phyloP scores from a whole-genome alignment of 92 coral and sea anemone species.

The Epizoanthus illoricatus region DNA sequence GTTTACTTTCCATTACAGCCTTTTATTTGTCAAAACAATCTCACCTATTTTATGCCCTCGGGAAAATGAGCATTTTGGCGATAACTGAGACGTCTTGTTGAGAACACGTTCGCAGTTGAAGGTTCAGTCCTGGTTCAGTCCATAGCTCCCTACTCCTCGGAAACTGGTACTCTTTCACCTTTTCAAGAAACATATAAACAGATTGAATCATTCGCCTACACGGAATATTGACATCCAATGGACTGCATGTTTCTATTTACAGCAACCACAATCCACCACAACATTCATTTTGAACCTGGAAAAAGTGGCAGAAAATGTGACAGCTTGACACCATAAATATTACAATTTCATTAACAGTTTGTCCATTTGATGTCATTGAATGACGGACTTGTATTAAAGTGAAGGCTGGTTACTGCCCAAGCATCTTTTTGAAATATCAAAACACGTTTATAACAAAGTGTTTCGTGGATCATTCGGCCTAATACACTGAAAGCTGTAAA shows the following conservation, averaged over 20 bases:
- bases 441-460: background rate
- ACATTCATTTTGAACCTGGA: background rate
- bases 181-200: background rate
- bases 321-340: background rate
- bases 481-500: constrained; percentile 4
- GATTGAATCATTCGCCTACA: background rate
- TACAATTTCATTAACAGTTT: constrained; percentile 22
- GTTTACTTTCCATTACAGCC: constrained; percentile 33
- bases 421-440: background rate
- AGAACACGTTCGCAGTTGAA: background rate
- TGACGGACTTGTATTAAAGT: background rate
- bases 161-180: background rate
- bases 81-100: background rate
- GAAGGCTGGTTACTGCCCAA: background rate
- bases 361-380: constrained; percentile 3
- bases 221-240: background rate
- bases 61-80: constrained; percentile 20
- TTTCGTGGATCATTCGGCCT: background rate
- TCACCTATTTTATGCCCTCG: constrained; percentile 7
- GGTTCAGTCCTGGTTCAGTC: too few relatives aligned
- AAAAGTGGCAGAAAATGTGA: constrained; percentile 1
- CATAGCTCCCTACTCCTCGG: too few relatives aligned
- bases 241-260: too few relatives aligned
- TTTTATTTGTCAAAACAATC: constrained; percentile 11
- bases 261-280: background rate